Evolutionary conservation across 2,888 invertebrate genomes (phyloP).

Genomic region (Ethmia dodecea): DNA sequence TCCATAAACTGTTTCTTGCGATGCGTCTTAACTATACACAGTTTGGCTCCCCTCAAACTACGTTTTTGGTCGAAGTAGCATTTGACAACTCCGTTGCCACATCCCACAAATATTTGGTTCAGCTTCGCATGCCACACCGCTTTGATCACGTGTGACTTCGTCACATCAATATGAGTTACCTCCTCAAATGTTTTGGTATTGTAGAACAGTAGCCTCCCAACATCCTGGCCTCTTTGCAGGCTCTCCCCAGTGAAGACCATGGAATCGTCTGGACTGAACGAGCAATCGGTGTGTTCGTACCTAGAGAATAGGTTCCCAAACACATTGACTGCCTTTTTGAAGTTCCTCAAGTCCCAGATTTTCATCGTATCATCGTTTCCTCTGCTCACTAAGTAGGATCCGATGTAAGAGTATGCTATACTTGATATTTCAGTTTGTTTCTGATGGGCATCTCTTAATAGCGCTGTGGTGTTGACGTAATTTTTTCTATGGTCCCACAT

Average conservation of each 20-base stretch:
- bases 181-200: conserved; percentile 86
- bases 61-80: conserved; percentile 93
- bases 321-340: conserved; percentile 86
- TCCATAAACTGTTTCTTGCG: conserved; percentile 90
- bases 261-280: conserved; percentile 95
- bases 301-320: conserved; percentile 86
- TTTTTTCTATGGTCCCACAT: conserved; percentile 97
- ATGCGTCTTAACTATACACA: conserved; percentile 90
- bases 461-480: conserved; percentile 90
- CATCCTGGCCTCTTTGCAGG: conserved; percentile 78
- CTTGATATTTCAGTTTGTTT: conserved; percentile 89
- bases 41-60: conserved; percentile 93
- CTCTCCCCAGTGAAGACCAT: conserved; percentile 94
- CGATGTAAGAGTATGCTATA: conserved; percentile 92
- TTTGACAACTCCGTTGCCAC: conserved; percentile 93
- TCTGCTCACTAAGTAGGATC: conserved; percentile 86
- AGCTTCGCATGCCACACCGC: conserved; percentile 97
- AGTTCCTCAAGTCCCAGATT: conserved; percentile 93
- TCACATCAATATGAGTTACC: conserved; percentile 85
- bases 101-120: conserved; percentile 97
- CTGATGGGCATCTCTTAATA: conserved; percentile 88
- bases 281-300: conserved; percentile 89
- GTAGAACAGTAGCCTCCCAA: conserved; percentile 87
- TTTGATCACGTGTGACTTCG: conserved; percentile 90
- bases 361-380: conserved; percentile 96